These are phyloP conservation scores for Drosophila eohydei DNA, from an alignment of 2,888 invertebrate genomes.

Conservation along the genomic window DNA sequence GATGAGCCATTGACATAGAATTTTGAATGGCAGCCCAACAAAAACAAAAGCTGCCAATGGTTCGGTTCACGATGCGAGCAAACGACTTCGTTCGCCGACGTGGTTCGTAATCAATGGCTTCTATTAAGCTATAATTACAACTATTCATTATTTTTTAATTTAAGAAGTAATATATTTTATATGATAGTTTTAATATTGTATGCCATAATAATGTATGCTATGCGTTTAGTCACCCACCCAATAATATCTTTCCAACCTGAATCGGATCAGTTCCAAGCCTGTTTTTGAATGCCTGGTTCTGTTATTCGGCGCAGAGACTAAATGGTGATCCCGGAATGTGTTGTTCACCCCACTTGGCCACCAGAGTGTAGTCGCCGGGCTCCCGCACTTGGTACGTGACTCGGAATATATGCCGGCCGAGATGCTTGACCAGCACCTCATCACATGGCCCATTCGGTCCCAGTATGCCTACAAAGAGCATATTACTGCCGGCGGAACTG, in stretches of 20 bases:
- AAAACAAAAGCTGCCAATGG: background rate
- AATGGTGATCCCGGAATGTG: constrained; percentile 98
- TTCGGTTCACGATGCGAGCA: background rate
- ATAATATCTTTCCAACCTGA: background rate
- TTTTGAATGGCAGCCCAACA: constrained; percentile 6
- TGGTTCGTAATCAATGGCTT: background rate
- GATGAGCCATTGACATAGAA: constrained; percentile 21
- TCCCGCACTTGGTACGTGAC: constrained; percentile 96
- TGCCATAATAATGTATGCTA: too few species aligned
- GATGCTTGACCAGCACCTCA: constrained; percentile 96
- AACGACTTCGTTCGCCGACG: background rate
- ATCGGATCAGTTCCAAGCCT: background rate
- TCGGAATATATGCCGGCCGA: constrained; percentile 95
- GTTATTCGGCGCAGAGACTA: constrained; percentile 49
- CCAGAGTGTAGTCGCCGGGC: constrained; percentile 95
- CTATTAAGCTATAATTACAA: background rate
- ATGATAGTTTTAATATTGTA: too few species aligned
- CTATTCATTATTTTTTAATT: background rate
- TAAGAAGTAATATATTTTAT: background rate
- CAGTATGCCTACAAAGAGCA: constrained; percentile 96
- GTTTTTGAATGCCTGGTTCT: background rate
- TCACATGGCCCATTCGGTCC: constrained; percentile 99
- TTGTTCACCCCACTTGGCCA: constrained; percentile 98
- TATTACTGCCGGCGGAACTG: constrained; percentile 90
- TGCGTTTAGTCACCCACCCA: too few species aligned